Evolutionary conservation across 2,888 invertebrate species (phyloP).

Genomic region (Archips xylosteana): DNA sequence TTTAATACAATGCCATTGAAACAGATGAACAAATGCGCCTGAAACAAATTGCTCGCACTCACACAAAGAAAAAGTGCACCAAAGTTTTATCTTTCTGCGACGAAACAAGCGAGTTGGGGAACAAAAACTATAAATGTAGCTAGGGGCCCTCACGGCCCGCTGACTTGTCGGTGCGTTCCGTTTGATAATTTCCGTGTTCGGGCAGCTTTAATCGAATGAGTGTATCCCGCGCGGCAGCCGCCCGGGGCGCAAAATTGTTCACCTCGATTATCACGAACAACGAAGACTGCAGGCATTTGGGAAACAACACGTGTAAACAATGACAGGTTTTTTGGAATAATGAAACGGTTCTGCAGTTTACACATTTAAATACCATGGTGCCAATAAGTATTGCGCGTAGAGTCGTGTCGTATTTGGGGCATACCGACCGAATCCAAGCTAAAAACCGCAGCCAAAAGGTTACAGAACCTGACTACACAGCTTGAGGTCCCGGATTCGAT

Average conservation of each 20-base stretch:
- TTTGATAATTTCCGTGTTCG: slow-evolving; percentile 83
- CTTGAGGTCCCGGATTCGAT: no score
- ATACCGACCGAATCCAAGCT: background rate
- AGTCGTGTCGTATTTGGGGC: background rate
- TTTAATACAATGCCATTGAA: slow-evolving; percentile 4
- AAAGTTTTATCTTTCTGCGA: slow-evolving; percentile 64
- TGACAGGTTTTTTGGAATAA: slow-evolving; percentile 33
- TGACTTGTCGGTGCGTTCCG: slow-evolving; percentile 81
- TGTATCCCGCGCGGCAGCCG: slow-evolving; percentile 47
- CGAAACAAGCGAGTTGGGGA: slow-evolving; percentile 70
- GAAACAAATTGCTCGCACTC: slow-evolving; percentile 59
- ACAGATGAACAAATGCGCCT: slow-evolving; percentile 45
- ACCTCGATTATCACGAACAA: slow-evolving; percentile 66
- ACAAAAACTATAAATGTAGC: slow-evolving; percentile 82
- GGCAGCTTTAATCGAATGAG: slow-evolving; percentile 83
- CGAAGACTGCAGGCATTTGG: slow-evolving; percentile 57
- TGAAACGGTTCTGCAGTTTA: background rate
- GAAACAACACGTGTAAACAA: slow-evolving; percentile 51
- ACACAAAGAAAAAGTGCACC: slow-evolving; percentile 59
- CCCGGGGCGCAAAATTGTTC: slow-evolving; percentile 63
- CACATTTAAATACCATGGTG: background rate
- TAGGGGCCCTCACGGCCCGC: slow-evolving; percentile 74
- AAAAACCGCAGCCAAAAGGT: no score
- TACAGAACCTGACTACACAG: no score
- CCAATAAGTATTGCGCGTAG: background rate